Conservation (phyloP, 2,888 invertebrate species). For the Plutella xylostella region DNA sequence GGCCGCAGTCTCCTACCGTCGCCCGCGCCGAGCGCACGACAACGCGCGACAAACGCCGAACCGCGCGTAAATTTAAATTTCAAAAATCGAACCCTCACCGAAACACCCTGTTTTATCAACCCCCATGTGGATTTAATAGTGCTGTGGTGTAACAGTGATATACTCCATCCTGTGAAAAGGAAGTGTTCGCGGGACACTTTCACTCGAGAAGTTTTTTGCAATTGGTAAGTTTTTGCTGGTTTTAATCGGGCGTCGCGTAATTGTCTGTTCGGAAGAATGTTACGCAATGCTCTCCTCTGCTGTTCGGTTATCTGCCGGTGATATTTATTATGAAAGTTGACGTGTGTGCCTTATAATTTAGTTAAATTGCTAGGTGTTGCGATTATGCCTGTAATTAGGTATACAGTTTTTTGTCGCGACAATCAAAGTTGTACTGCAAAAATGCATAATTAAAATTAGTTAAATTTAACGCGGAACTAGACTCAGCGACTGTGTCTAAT, state of each 20-base stretch:
- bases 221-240: conserved; percentile 48
- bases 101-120: not conserved
- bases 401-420: not conserved
- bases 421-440: not conserved
- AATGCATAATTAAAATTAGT: conserved; percentile 1
- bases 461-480: conserved; percentile 1
- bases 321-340: conserved; percentile 1
- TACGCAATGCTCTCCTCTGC: conserved; percentile 36
- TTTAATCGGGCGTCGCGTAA: conserved; percentile 38
- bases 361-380: not conserved
- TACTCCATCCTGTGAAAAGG: conserved; percentile 34
- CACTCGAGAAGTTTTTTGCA: conserved; percentile 44
- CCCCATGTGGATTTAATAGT: conserved; percentile 28
- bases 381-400: not conserved
- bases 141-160: conserved; percentile 50
- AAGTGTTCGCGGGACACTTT: conserved; percentile 24
- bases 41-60: conserved; percentile 27
- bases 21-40: conserved; percentile 46
- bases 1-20: conserved; percentile 61
- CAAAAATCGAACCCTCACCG: conserved; percentile 18
- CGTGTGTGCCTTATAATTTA: too few species aligned
- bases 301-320: conserved; percentile 17
- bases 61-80: conserved; percentile 39
- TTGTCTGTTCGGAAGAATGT: conserved; percentile 27
- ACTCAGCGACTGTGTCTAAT: conserved; percentile 2